phyloP scores from a whole-genome alignment of 2,797 vertebrate genomes.

The Centropyge bicolor region DNA sequence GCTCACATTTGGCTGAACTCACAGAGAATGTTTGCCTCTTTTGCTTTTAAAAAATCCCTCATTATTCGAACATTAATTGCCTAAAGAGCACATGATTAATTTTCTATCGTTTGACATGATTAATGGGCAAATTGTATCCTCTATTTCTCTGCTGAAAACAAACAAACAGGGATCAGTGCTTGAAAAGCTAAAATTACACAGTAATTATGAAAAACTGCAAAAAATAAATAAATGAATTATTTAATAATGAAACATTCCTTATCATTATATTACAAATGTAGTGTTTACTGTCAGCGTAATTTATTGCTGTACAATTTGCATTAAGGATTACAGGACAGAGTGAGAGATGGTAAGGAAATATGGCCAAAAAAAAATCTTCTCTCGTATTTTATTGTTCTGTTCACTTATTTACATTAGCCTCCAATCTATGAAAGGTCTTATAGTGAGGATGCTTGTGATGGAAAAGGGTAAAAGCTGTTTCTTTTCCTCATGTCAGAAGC shows the following conservation, averaged over 20 bases:
- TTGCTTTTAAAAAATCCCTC: background rate
- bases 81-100: background rate
- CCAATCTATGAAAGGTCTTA: background rate
- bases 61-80: background rate
- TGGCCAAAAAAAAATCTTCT: background rate
- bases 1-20: background rate
- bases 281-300: background rate
- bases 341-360: background rate
- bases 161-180: background rate
- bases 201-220: background rate
- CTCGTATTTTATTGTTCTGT: background rate
- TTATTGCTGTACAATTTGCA: background rate
- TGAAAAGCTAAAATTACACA: background rate
- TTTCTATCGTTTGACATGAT: background rate
- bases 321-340: background rate
- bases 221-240: too few relatives aligned
- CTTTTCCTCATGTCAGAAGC: constrained; percentile 57
- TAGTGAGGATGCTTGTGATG: constrained; percentile 29
- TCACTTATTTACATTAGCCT: background rate
- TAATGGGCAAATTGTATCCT: background rate
- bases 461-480: constrained; percentile 52
- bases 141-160: background rate
- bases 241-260: background rate
- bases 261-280: background rate
- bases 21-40: background rate